Evolutionary conservation across 1,140 invertebrate species (phyloP).

Genomic region (Sitobion miscanthi): DNA sequence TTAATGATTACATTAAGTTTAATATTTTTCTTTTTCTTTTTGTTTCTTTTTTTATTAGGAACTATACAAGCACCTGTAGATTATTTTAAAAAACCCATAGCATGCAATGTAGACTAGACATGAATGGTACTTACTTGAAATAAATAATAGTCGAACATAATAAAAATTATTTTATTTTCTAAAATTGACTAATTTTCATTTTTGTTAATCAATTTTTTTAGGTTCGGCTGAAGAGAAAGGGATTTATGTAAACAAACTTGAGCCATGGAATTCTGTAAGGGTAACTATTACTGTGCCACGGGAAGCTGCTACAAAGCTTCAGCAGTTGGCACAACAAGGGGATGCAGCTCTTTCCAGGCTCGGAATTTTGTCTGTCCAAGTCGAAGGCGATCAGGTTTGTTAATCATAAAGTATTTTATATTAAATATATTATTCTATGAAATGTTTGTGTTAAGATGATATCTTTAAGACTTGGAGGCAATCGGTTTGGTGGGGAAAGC

Average conservation of each 20-base stretch:
- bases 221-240: slow-evolving; percentile 54
- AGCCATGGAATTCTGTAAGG: slow-evolving; percentile 97
- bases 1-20: slow-evolving; percentile 28
- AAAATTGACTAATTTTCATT: slow-evolving; percentile 9
- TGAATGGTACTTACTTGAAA: slow-evolving; percentile 52
- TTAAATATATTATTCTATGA: not conserved
- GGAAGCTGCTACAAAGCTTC: slow-evolving; percentile 87
- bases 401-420: not conserved
- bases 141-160: slow-evolving; percentile 11
- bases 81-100: slow-evolving; percentile 56
- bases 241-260: slow-evolving; percentile 77
- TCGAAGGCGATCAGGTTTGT: slow-evolving; percentile 89
- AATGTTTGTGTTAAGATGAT: slow-evolving; percentile 68
- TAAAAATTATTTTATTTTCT: not conserved
- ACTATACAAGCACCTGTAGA: slow-evolving; percentile 56
- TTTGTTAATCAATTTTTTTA: not conserved
- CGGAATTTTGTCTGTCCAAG: slow-evolving; percentile 93
- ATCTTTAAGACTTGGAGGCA: slow-evolving; percentile 81
- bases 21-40: slow-evolving; percentile 42
- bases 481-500: slow-evolving; percentile 71
- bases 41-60: slow-evolving; percentile 55
- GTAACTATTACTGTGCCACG: slow-evolving; percentile 95
- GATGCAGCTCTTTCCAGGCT: slow-evolving; percentile 85
- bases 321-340: slow-evolving; percentile 88
- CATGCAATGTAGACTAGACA: slow-evolving; percentile 57